Percentiles rank a stretch among this genome's conserved stretches.
Evolutionary conservation across 1,140 invertebrate genomes (phyloP).

Genomic region (Eumaeus atala): DNA sequence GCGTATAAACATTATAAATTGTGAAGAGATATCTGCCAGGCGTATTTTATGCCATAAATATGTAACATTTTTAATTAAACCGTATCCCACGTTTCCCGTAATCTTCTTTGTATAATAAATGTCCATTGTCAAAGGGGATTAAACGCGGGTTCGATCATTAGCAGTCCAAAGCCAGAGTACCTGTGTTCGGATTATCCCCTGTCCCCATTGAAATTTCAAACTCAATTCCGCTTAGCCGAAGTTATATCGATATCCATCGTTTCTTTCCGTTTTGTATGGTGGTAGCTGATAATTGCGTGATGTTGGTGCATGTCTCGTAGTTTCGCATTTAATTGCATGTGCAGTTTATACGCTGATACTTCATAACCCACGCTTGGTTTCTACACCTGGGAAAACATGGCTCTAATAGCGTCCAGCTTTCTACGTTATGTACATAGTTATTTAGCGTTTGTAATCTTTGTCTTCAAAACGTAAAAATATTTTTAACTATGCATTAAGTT

Average conservation of each 20-base stretch:
- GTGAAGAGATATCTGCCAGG: too few species aligned
- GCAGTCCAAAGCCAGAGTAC: neutral
- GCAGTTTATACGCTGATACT: slow-evolving; percentile 2
- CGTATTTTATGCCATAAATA: too few species aligned
- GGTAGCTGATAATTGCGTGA: slow-evolving; percentile 1
- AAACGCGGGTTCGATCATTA: slow-evolving; percentile 4
- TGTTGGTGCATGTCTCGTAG: slow-evolving; percentile 7
- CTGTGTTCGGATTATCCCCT: slow-evolving; percentile 7
- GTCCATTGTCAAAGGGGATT: neutral
- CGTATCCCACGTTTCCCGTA: too few species aligned
- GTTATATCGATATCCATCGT: neutral
- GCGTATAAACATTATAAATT: too few species aligned
- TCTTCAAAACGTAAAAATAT: too few species aligned
- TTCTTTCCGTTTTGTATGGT: neutral
- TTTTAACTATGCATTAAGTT: too few species aligned
- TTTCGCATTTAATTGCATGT: slow-evolving; percentile 7
- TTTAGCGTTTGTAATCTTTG: too few species aligned
- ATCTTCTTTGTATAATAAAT: too few species aligned
- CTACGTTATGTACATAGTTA: too few species aligned
- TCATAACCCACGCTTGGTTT: neutral
- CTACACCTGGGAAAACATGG: too few species aligned
- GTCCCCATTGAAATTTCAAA: neutral
- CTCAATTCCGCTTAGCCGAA: neutral
- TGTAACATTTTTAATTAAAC: too few species aligned
- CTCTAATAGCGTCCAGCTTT: too few species aligned